These are phyloP conservation scores for Allygus modestus DNA, from an alignment of 2,888 invertebrate genomes.

Conservation along the genomic window DNA sequence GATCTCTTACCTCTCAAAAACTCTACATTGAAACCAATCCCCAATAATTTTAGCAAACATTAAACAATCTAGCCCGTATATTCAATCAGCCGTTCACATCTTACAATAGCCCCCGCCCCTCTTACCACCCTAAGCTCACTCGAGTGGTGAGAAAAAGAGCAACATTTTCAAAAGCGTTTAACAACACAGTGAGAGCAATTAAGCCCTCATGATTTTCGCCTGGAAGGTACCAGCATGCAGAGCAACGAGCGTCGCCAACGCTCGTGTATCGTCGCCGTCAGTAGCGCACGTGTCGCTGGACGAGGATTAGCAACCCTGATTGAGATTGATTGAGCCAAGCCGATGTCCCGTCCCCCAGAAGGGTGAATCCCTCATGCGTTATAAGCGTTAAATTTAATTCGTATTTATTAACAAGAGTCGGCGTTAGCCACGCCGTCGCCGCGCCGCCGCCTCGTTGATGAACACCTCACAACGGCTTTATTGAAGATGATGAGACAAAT, in stretches of 20 bases:
- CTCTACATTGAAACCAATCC: too few relatives aligned
- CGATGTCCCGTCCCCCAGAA: slow-evolving; percentile 15
- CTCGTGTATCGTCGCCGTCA: slow-evolving; percentile 10
- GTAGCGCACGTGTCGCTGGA: slow-evolving; percentile 27
- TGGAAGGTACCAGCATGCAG: slow-evolving; percentile 42
- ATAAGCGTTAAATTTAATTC: slow-evolving; percentile 56
- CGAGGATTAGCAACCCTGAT: slow-evolving; percentile 39
- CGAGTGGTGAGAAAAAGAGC: slow-evolving; percentile 7
- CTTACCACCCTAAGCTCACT: neutral
- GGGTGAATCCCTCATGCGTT: slow-evolving; percentile 43
- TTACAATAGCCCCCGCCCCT: neutral
- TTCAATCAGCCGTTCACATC: too few relatives aligned
- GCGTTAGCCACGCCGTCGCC: neutral
- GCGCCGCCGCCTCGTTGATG: slow-evolving; percentile 7
- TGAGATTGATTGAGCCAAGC: slow-evolving; percentile 52
- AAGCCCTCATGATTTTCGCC: slow-evolving; percentile 41
- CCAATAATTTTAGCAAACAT: too few relatives aligned
- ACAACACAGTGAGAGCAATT: neutral
- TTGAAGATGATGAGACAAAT: slow-evolving; percentile 28
- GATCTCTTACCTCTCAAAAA: too few relatives aligned
- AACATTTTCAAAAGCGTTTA: neutral
- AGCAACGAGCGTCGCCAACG: neutral
- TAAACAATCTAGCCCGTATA: too few relatives aligned
- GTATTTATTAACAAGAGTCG: slow-evolving; percentile 55
- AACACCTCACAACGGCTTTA: slow-evolving; percentile 23